Evolutionary conservation across 1,140 invertebrate species (phyloP).

Genomic region (Drosophila sulfurigaster): DNA sequence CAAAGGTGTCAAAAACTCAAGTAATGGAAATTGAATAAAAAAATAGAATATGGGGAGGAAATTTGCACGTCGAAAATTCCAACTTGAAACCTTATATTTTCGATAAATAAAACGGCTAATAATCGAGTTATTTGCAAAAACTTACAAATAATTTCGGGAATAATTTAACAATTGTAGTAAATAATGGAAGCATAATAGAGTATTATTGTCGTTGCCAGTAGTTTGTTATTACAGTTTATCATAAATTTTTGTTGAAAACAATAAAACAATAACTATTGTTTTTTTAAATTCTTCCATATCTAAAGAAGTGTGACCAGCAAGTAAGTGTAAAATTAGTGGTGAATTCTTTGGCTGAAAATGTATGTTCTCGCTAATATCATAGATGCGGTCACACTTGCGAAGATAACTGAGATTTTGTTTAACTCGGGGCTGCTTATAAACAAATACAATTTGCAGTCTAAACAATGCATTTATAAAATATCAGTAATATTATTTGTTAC

Average conservation of each 20-base stretch:
- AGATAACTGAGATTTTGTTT: slow-evolving; percentile 13
- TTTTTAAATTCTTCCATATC: no score
- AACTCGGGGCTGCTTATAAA: slow-evolving; percentile 8
- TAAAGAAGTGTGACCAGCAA: no score
- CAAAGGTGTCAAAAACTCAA: background rate
- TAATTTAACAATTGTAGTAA: no score
- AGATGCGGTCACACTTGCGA: background rate
- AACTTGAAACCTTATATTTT: no score
- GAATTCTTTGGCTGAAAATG: background rate
- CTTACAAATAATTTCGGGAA: no score
- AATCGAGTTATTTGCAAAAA: background rate
- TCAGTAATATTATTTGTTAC: background rate
- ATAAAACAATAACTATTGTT: no score
- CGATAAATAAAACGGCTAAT: background rate
- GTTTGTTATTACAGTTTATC: no score
- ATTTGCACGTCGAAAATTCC: no score
- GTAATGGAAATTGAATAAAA: slow-evolving; percentile 14
- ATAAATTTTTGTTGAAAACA: no score
- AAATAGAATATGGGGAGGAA: no score
- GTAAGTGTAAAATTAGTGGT: background rate
- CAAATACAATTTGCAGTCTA: slow-evolving; percentile 17
- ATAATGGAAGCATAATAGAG: no score
- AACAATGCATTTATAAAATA: background rate
- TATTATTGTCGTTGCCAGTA: no score
- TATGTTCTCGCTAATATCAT: background rate